Base-by-base conservation (phyloP, 1,140 invertebrate genomes). In the Stegodyphus mimosarum region DNA sequence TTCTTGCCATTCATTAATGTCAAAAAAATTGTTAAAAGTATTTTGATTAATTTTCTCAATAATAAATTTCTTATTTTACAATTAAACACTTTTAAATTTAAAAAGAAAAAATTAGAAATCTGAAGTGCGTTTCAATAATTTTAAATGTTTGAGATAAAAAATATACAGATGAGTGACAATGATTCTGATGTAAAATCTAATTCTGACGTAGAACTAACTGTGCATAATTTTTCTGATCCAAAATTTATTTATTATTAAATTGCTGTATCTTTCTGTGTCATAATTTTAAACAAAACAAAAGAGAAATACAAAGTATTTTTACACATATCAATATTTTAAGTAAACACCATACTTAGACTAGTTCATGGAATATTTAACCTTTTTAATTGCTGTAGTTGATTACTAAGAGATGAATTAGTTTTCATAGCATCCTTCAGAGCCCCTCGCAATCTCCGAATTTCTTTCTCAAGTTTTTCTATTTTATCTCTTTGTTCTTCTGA, bases 351-450 rank as follows among this genome's bases (percentile, higher is more conserved):
- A 33, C 33, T 33, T 33, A 33, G 33, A 33, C 33, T 33, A 33
- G 33, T 33, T 33, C 3, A 60, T 60, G 55, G 15, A 60, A 60
- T 60, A 60, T 10, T 15, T 60, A 51, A 87, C 86, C 78, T 83
- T 72, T 77, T 87, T 70, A 87, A 60, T 48, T 75, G 60, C 67
- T 86, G 64, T 70, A 86, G 71, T 72, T 87, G 85, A 87, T 64
- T 85, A 50, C 69, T 63, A 53, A 88, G 73, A 51, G 63, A 66
- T 13, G 87, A 83, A 76, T 88, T 88, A 10, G 80, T 84, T 72
- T 88, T 87, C n/a, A 86, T 71, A 13, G 85, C 67, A 74, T 88
- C 87, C 83, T 81, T 86, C 0, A 88, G 77, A 48, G 87, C 85
- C 18, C 18, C 17, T 18, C 87, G 69, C 52, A 88, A 78, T 84